Evolutionary conservation across 2,797 vertebrate genomes (phyloP), one percentile per base, ranked within the genome.

Genomic region (Delichon dasypus): DNA sequence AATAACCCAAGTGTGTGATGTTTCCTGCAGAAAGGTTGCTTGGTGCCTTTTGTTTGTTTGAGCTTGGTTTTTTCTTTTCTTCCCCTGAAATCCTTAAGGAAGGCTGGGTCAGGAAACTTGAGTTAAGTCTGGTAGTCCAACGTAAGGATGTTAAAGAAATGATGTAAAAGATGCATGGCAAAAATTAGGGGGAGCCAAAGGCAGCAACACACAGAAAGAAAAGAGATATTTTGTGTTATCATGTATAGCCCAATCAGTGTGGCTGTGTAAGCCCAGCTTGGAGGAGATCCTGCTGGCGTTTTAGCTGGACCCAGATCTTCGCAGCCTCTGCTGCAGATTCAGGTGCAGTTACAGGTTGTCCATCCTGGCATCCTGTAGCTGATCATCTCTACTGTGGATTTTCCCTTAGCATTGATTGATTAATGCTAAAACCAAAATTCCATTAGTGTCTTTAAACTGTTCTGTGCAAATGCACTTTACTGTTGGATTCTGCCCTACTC

Each of bases 241-340:
- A 3, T 3, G 42, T 62, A 1, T 30, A 18, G 29, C 51, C 62
- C 3, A 8, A 0, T 2, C 3, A 4, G 44, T 0, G 1, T 11
- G 50, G 36, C 38, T 30, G 42, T 18, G 25, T 17, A 32, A 48
- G 25, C 61, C 44, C 36, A 29, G 16, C 29, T 0, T 48, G 34
- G 22, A 67, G 44, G 2, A 89, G 38, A 30, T 11, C 27, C 38
- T 55, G 16, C 51, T 61, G 54, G 12, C 18, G 54, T 22, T 34
- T 87, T 1, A 40, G 42, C 54, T 75, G 34, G 9, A 34, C 16
- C 14, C 42, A 54, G n/a, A 9, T 3, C 14, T 67, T 13, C 42
- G 25, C 62, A 91, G 58, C 29, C 54, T 78, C 50, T 64, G 57
- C 67, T 48, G 48, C 84, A 13, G 29, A 17, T 40, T 27, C 26